Conservation (phyloP, 1,140 invertebrate species). For the Pogonomyrmex barbatus region DNA sequence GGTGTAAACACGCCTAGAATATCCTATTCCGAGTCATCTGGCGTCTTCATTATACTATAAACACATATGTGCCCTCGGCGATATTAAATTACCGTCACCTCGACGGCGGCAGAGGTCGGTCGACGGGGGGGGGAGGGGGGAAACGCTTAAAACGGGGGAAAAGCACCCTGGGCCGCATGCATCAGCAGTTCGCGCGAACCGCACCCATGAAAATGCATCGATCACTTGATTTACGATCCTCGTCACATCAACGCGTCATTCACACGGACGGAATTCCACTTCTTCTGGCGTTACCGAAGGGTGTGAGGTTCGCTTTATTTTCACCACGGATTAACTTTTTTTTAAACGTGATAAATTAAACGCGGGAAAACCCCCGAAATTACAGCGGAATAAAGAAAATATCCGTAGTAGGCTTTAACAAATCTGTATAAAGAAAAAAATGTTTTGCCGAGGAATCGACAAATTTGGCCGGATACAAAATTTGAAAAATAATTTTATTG, state of each 20-base stretch:
- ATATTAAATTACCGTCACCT: conserved; percentile 54
- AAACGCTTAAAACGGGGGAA: conserved; percentile 46
- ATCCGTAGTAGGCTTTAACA: no score
- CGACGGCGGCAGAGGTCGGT: not conserved
- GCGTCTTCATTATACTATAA: conserved; percentile 43
- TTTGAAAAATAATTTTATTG: no score
- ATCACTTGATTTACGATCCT: conserved; percentile 39
- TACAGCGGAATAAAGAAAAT: not conserved
- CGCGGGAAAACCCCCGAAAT: not conserved
- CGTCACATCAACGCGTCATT: conserved; percentile 22
- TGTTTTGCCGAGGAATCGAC: no score
- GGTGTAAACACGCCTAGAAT: not conserved
- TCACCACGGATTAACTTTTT: not conserved
- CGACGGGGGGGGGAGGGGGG: not conserved
- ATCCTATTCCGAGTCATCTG: conserved; percentile 15
- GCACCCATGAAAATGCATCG: conserved; percentile 54
- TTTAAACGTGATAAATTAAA: not conserved
- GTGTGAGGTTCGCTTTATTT: not conserved
- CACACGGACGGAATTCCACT: not conserved
- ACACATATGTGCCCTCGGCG: conserved; percentile 2
- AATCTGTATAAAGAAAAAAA: not conserved
- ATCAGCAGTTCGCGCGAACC: conserved; percentile 29
- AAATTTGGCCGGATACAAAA: no score
- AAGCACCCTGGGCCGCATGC: not conserved
- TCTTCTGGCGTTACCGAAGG: not conserved